Percentiles rank a stretch among this genome's conserved stretches.
Evolutionary conservation across 2,888 invertebrate species (phyloP).

Genomic region (Tinea semifulvella): DNA sequence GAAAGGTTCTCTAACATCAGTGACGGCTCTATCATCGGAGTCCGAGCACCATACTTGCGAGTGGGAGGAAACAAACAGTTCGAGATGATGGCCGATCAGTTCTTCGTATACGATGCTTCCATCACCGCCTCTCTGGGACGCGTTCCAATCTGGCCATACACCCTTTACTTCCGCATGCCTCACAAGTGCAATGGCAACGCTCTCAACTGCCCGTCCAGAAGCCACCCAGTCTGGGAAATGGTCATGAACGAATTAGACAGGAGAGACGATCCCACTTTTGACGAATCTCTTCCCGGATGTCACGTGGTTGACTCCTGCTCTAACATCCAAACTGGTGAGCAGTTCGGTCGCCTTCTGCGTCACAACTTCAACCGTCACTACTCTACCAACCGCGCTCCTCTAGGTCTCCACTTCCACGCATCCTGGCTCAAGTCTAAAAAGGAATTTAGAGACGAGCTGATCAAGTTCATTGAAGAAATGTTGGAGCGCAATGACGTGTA

Average conservation of each 20-base stretch:
- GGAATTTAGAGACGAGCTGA: constrained; percentile 89
- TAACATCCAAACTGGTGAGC: constrained; percentile 90
- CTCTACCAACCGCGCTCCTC: constrained; percentile 91
- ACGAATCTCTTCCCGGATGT: constrained; percentile 92
- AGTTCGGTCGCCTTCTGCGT: constrained; percentile 87
- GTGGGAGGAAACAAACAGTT: constrained; percentile 96
- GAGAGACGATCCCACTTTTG: constrained; percentile 92
- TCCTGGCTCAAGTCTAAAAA: constrained; percentile 95
- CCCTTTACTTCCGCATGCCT: constrained; percentile 95
- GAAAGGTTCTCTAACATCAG: constrained; percentile 93
- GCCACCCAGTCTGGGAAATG: constrained; percentile 96
- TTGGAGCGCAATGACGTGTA: constrained; percentile 88
- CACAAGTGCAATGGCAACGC: constrained; percentile 95
- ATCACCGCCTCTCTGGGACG: constrained; percentile 89
- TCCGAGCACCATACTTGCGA: constrained; percentile 87
- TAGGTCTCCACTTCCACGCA: constrained; percentile 93
- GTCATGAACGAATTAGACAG: constrained; percentile 95
- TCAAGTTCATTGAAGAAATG: constrained; percentile 95
- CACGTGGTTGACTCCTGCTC: constrained; percentile 96
- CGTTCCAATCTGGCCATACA: constrained; percentile 97
- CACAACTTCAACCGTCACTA: constrained; percentile 96
- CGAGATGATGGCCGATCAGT: constrained; percentile 96
- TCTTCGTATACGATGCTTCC: constrained; percentile 94
- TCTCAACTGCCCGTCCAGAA: constrained; percentile 89
- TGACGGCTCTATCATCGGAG: constrained; percentile 88